Base-by-base conservation (phyloP, 2,888 invertebrate species). In the Pachliopta kotzebuea region DNA sequence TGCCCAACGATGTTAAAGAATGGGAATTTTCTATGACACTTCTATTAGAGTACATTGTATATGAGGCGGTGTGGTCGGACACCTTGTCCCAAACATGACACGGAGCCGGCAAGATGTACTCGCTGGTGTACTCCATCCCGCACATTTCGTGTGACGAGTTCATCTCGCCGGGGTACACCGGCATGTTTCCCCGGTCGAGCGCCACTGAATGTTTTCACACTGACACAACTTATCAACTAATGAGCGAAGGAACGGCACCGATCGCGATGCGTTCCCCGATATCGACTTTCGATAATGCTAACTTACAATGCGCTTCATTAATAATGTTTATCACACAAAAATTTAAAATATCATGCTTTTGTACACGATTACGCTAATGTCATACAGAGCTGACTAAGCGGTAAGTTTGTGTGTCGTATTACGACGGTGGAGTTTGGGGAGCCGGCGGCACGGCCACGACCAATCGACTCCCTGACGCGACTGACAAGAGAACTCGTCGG, bases 371-470 rank as follows among this genome's bases (percentile, higher is more conserved):
- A 67, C 50, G 65, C 53, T 61, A 53, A 60, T 55, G 60, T 18
- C 45, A 24, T 29, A 29, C 53, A 23, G 18, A 55, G 37, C 21
- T 23, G 55, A 45, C 70, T 68, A 71, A 66, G 65, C 79, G 78
- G 77, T 84, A 83, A n/a, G n/a, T n/a, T 85, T 85, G 80, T 78
- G 76, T 79, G 81, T 84, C 81, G 83, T 82, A 83, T 85, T 82
- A 76, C 76, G 20, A 29, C 50, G 18, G 0, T 18, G 4, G 50
- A 21, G 21, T 11, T 21, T 52, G 20, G 8, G 21, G 49, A 4
- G 49, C 7, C 49, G 49, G n/a, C 42, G 69, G 71, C 78, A 73
- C 88, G 86, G 82, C 87, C 80, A 83, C 76, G 74, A 80, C 66
- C 76, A 76, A 62, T 59, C 78, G 77, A 81, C 78, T 66, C 73